Percentiles rank a stretch among this genome's conserved stretches.
These are phyloP conservation scores for Cydia splendana DNA, from an alignment of 1,140 invertebrate genomes.

Conservation along the genomic window DNA sequence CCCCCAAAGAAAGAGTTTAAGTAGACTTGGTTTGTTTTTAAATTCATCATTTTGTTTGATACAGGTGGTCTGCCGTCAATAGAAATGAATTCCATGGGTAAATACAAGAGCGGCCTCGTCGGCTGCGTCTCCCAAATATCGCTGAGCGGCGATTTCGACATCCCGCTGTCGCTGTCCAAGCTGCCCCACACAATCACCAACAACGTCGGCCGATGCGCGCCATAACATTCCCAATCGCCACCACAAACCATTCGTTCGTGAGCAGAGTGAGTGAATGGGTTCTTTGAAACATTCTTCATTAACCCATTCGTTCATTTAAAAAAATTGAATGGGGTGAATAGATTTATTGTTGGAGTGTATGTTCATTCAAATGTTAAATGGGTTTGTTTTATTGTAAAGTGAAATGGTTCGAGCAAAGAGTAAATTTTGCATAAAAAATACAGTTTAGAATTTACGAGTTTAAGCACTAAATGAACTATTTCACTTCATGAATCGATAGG, in stretches of 20 bases:
- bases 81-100: conserved; percentile 73
- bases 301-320: neutral
- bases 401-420: conserved; percentile 15
- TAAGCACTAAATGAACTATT: conserved; percentile 22
- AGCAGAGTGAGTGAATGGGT: neutral
- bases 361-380: conserved; percentile 12
- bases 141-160: conserved; percentile 75
- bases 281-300: neutral
- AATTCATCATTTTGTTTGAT: conserved; percentile 37
- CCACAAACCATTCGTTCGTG: conserved; percentile 2
- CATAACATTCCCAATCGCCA: conserved; percentile 46
- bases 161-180: conserved; percentile 72
- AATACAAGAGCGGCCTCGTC: conserved; percentile 70
- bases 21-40: conserved; percentile 14
- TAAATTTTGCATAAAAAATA: neutral
- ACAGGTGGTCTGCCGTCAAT: conserved; percentile 76
- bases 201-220: conserved; percentile 75
- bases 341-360: conserved; percentile 9
- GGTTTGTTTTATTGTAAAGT: conserved; percentile 12
- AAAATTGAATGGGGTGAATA: neutral
- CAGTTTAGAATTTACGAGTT: neutral
- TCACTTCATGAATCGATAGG: neutral
- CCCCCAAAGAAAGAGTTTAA: no score
- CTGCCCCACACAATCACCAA: conserved; percentile 76
- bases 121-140: conserved; percentile 78